These are phyloP conservation scores for Clitarchus hookeri DNA, from an alignment of 2,888 invertebrate genomes.

Conservation along the genomic window DNA sequence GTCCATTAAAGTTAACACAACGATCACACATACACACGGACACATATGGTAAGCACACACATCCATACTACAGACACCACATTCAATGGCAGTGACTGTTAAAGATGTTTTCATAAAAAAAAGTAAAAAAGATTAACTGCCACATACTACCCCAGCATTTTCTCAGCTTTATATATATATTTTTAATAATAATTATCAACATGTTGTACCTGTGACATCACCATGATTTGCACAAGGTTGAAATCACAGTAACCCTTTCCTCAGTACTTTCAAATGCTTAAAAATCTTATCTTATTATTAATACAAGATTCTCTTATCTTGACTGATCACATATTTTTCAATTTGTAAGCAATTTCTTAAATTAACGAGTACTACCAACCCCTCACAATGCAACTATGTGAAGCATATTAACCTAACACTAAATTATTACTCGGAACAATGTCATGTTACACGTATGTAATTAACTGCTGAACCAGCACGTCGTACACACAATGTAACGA, in stretches of 20 bases:
- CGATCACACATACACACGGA: conserved; percentile 29
- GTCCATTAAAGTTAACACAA: conserved; percentile 24
- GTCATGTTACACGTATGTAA: too few relatives aligned
- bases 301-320: background rate
- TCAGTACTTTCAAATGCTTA: background rate
- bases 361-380: background rate
- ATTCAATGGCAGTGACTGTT: conserved; percentile 5
- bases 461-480: too few relatives aligned
- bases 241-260: background rate
- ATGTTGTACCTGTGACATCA: conserved; percentile 41
- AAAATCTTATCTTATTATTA: background rate
- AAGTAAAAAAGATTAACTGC: background rate
- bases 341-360: background rate
- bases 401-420: background rate
- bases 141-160: background rate
- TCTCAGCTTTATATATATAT: background rate
- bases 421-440: background rate
- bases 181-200: background rate
- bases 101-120: background rate
- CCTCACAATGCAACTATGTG: background rate
- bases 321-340: background rate
- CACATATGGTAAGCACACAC: conserved; percentile 23
- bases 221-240: conserved; percentile 7
- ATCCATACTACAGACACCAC: background rate
- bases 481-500: too few relatives aligned